Percentiles rank a stretch among this genome's conserved stretches.
Conservation (phyloP, 2,888 invertebrate genomes). For the Rhynchonema sp. region DNA sequence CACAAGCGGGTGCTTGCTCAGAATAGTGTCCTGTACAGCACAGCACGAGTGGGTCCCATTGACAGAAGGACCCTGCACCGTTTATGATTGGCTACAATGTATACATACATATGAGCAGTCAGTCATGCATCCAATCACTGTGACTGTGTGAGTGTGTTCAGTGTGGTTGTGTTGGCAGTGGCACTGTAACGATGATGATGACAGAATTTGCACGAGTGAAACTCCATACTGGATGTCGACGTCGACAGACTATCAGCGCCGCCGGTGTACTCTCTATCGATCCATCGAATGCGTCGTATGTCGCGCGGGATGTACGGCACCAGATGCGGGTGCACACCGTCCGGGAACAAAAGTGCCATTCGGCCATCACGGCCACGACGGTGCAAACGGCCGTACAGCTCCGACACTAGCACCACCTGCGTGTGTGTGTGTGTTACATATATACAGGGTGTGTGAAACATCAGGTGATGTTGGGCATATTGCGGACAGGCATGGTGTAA, state of each 20-base stretch:
- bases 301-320: conserved; percentile 27
- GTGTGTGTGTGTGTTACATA: no score
- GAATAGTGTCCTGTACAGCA: no score
- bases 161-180: not conserved
- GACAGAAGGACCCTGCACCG: no score
- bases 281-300: conserved; percentile 22
- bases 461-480: no score
- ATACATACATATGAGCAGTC: no score
- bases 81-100: no score
- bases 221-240: conserved; percentile 18
- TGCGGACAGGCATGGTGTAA: no score
- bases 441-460: no score
- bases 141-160: not conserved
- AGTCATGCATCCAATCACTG: no score
- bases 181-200: conserved; percentile 12
- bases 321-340: conserved; percentile 14
- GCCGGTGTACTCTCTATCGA: conserved; percentile 5
- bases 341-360: not conserved
- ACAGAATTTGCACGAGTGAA: conserved; percentile 24
- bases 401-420: conserved; percentile 26
- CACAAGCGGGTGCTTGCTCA: no score
- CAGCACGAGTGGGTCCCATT: no score
- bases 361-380: not conserved
- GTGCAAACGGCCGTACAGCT: conserved; percentile 23
- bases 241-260: conserved; percentile 10